Evolutionary conservation across 2,888 invertebrate genomes (phyloP), one percentile per base, ranked within the genome.

Genomic region (Frankliniella intonsa): DNA sequence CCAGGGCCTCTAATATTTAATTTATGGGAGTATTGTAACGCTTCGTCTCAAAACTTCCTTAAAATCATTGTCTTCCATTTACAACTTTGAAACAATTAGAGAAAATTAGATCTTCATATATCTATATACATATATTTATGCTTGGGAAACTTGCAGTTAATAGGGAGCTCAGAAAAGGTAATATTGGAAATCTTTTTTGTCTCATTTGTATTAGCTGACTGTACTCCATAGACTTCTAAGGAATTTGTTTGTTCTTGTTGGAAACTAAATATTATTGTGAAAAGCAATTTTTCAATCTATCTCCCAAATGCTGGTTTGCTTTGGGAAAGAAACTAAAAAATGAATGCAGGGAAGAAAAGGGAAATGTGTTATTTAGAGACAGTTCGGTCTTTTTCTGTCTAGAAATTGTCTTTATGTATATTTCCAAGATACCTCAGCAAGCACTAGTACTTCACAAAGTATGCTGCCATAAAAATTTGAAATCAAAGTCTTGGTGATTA

Each of bases 21-120:
- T 55, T 55, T 55, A 55, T 10, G 55, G 55, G 55, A 55, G 55
- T 14, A 55, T 25, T 76, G 22, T 25, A 76, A 25, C 69, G 9
- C 69, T 5, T 38, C 5, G 38, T 38, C 38, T 38, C 38, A 38
- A 38, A 38, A 5, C 38, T 38, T 76, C 25, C 12, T 22, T 25
- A 76, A 76, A 76, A 76, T 76, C 69, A 22, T 12, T 22, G 69
- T 76, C 69, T 76, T 76, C 69, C 69, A 76, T 76, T 76, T 76
- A 8, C 69, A 22, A 25, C 25, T 25, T n/a, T n/a, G 25, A 25
- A 62, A n/a, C 17, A 25, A n/a, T n/a, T 76, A 76, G 69, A 76
- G n/a, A 76, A 76, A 25, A 22, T 22, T 76, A 76, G 69, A 76
- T 25, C n/a, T 22, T 25, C 69, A 76, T 76, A 76, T 76, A 76